Evolutionary conservation across 2,888 invertebrate species (phyloP).

Genomic region (Phengaris alcon): DNA sequence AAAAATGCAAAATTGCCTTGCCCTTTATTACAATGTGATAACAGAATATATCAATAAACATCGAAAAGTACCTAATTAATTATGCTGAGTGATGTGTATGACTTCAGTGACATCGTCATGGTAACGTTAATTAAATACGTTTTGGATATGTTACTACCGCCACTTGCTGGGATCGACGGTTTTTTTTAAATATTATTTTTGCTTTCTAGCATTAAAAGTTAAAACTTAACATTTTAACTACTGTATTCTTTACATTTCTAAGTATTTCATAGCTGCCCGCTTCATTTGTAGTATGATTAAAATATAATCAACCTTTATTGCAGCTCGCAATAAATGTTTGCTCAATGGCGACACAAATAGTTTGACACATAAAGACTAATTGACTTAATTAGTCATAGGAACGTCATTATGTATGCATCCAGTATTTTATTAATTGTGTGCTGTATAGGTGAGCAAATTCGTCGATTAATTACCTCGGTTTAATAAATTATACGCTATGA

Average conservation of each 20-base stretch:
- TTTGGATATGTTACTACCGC: neutral
- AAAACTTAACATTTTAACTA: neutral
- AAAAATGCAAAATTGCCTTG: constrained; percentile 27
- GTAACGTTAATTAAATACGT: neutral
- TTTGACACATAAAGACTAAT: constrained; percentile 28
- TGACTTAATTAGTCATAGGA: constrained; percentile 26
- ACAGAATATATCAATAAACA: constrained; percentile 24
- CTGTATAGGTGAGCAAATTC: constrained; percentile 16
- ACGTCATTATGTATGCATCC: constrained; percentile 23
- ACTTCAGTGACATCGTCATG: neutral
- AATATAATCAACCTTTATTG: constrained; percentile 1
- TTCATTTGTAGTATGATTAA: neutral
- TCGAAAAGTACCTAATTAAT: constrained; percentile 17
- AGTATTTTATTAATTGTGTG: constrained; percentile 18
- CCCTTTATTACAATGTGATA: constrained; percentile 27
- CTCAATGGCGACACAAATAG: constrained; percentile 23
- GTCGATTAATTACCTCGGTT: constrained; percentile 38
- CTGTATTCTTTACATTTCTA: neutral
- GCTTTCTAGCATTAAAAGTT: neutral
- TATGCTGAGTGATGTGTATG: constrained; percentile 18
- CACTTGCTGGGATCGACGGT: neutral
- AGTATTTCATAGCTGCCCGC: neutral
- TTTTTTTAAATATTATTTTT: neutral
- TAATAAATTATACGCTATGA: constrained; percentile 25
- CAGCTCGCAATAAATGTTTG: constrained; percentile 12